Conservation (phyloP, 2,888 invertebrate species). For the Pseudoips prasinana region DNA sequence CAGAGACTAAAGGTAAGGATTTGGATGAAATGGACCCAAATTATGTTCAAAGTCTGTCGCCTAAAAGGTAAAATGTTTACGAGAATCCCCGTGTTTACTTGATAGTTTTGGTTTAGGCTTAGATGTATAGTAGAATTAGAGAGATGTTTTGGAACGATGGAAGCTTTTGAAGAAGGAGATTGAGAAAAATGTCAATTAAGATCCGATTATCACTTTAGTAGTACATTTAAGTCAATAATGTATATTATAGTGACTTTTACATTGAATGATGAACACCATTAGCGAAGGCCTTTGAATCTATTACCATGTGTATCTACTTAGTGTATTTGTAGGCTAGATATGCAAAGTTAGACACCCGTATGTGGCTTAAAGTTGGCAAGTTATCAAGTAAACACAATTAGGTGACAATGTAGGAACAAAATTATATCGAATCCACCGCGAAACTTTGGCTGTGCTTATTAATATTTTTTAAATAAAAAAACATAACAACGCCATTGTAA, state of each 20-base stretch:
- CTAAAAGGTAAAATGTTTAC: slow-evolving; percentile 60
- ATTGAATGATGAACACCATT: slow-evolving; percentile 9
- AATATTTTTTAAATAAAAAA: slow-evolving; percentile 44
- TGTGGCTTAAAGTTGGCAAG: slow-evolving; percentile 20
- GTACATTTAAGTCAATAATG: too few relatives aligned
- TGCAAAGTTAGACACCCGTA: slow-evolving; percentile 9
- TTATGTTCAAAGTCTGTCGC: slow-evolving; percentile 77
- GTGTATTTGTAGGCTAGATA: too few relatives aligned
- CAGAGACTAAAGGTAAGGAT: slow-evolving; percentile 95
- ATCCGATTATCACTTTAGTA: neutral
- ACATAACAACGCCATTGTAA: slow-evolving; percentile 37
- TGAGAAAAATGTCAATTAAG: slow-evolving; percentile 3
- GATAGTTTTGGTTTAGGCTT: slow-evolving; percentile 24
- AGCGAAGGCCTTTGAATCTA: slow-evolving; percentile 3
- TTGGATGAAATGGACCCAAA: slow-evolving; percentile 93
- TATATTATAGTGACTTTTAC: too few relatives aligned
- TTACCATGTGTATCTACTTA: too few relatives aligned
- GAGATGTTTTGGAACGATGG: slow-evolving; percentile 1
- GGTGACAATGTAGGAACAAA: slow-evolving; percentile 43
- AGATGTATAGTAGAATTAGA: slow-evolving; percentile 4
- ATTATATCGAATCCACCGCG: slow-evolving; percentile 66
- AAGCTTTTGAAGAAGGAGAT: neutral
- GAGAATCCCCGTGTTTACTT: slow-evolving; percentile 28
- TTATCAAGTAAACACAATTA: slow-evolving; percentile 36
- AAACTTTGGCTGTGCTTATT: slow-evolving; percentile 76